phyloP scores from a whole-genome alignment of 2,797 vertebrate species.

The Luscinia megarhynchos region DNA sequence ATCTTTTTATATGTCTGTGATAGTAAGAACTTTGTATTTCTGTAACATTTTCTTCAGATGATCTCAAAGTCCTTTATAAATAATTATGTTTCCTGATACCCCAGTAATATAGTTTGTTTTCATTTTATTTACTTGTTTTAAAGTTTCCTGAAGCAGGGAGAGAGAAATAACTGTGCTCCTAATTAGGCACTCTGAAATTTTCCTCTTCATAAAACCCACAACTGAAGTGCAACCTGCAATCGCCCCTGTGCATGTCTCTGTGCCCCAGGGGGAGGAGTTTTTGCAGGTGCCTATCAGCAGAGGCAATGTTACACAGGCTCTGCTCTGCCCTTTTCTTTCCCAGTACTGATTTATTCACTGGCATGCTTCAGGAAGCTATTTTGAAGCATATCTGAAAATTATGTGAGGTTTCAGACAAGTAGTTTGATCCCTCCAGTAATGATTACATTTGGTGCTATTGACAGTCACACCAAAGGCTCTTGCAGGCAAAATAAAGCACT shows the following conservation, averaged over 20 bases:
- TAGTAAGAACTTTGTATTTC: background rate
- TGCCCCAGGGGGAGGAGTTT: background rate
- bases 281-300: background rate
- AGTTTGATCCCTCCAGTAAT: conserved; percentile 13
- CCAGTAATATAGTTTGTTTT: background rate
- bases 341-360: background rate
- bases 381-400: conserved; percentile 24
- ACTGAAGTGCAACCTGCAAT: background rate
- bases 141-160: background rate
- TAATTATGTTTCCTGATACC: background rate
- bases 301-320: background rate
- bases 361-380: background rate
- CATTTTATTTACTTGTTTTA: background rate
- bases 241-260: accelerated
- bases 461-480: background rate
- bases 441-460: background rate
- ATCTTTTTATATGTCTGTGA: background rate
- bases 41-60: background rate
- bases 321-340: background rate
- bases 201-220: background rate
- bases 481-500: background rate
- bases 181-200: background rate
- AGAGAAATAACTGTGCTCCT: background rate
- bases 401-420: background rate
- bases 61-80: background rate